Evolutionary conservation across 2,888 invertebrate genomes (phyloP).

Genomic region (Escarpia spicata): DNA sequence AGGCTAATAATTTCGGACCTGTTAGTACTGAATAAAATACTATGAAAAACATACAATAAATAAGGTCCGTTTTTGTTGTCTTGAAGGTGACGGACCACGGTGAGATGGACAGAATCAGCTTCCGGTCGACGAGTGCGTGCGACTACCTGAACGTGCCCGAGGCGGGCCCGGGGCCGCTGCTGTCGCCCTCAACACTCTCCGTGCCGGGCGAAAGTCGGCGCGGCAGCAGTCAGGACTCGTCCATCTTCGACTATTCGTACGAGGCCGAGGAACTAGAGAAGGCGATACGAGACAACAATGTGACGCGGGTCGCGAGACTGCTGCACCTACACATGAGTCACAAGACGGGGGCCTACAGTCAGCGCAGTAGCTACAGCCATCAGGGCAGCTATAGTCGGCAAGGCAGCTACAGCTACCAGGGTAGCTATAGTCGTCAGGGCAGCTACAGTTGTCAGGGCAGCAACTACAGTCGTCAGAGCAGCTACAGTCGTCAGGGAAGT

Average conservation of each 20-base stretch:
- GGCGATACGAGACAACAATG: conserved; percentile 69
- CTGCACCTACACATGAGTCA: conserved; percentile 66
- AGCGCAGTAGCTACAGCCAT: conserved; percentile 28
- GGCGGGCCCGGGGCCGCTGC: conserved; percentile 27
- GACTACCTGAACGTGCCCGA: conserved; percentile 39
- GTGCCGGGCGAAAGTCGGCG: conserved; percentile 42
- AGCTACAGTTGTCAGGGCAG: not conserved
- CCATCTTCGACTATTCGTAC: conserved; percentile 66
- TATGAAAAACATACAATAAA: not conserved
- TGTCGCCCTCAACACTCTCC: conserved; percentile 40
- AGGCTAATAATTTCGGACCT: too few species aligned
- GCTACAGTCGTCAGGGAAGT: not conserved
- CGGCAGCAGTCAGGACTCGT: conserved; percentile 65
- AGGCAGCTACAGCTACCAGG: not conserved
- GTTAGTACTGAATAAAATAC: too few species aligned
- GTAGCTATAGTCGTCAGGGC: not conserved
- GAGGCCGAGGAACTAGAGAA: conserved; percentile 69
- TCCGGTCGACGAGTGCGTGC: not conserved
- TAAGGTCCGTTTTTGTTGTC: not conserved
- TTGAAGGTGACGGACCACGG: not conserved
- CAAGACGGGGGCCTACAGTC: conserved; percentile 34
- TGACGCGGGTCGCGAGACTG: conserved; percentile 67
- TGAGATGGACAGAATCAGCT: conserved; percentile 27
- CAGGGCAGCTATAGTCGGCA: conserved; percentile 7
- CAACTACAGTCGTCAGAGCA: not conserved